These are phyloP conservation scores for Parthenolecanium corni DNA, from an alignment of 2,888 invertebrate genomes.

Conservation along the genomic window DNA sequence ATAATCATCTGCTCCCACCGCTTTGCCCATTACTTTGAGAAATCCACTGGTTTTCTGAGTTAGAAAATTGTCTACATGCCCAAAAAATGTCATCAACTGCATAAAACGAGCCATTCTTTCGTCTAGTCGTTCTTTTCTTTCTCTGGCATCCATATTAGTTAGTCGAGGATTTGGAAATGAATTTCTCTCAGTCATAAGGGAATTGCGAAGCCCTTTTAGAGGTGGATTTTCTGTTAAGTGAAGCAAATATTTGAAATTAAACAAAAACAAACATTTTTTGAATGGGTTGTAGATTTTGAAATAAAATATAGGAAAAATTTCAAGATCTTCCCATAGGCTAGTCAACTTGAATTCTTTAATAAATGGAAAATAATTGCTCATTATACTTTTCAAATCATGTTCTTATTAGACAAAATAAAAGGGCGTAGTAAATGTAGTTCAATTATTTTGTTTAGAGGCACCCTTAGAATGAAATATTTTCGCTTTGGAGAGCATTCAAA, in stretches of 20 bases:
- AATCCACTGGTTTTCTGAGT: constrained; percentile 7
- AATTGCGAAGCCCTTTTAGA: not conserved
- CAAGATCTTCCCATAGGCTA: no score
- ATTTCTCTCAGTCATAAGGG: not conserved
- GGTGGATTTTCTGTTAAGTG: not conserved
- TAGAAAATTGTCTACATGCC: constrained; percentile 19
- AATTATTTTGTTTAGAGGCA: no score
- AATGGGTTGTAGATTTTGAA: no score
- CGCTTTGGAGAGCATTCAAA: no score
- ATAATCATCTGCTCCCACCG: not conserved
- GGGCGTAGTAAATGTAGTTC: no score
- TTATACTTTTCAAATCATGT: no score
- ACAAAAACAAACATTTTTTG: not conserved
- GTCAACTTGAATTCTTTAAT: no score
- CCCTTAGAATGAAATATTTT: no score
- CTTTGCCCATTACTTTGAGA: constrained; percentile 9
- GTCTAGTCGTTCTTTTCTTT: constrained; percentile 19
- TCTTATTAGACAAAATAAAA: no score
- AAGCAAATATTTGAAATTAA: not conserved
- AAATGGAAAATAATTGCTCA: no score
- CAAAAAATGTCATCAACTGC: constrained; percentile 18
- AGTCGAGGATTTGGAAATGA: not conserved
- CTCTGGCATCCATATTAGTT: not conserved
- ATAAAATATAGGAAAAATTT: no score
- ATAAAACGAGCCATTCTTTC: constrained; percentile 16